Base-by-base conservation (phyloP, 2,797 vertebrate genomes). In the Melanotaenia pygmaea region DNA sequence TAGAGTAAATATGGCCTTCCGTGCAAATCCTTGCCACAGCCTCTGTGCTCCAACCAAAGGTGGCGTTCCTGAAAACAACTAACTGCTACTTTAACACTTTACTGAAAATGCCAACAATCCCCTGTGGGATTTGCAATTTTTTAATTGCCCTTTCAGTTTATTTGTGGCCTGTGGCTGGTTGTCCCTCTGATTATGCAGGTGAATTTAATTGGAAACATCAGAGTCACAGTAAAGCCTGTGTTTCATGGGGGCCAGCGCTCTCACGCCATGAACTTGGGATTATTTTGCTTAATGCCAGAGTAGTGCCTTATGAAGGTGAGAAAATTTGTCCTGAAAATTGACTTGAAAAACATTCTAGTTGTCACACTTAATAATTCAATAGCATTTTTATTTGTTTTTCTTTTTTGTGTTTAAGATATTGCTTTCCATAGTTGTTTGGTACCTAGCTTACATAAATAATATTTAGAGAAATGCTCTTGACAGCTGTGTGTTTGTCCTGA, bases 171-270 rank as follows among this genome's bases (percentile, higher is more conserved):
- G 73, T 85, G 76, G 85, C 81, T 89, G 78, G 73, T 80, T 67
- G 76, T 84, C 72, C 72, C 82, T 93, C 82, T 92, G 88, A 92
- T 93, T 92, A 90, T 76, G 71, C 91, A 92, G 94, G 92, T 93
- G 90, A 92, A 80, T 82, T 88, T 93, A 89, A 91, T 80, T 81
- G 73, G 77, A 89, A 89, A 85, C 88, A 89, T 85, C 83, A 86
- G 73, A 82, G 87, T 63, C 45, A 73, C 50, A 63, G 68, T 64
- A 58, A 71, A 72, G 83, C 51, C 71, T 79, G 67, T 74, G 53
- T 91, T 89, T 92, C 87, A 87, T 61, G 32, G 53, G 71, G 73
- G 53, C 20, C 58, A 38, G 12, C 32, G 79, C 88, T 93, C 86
- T 92, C 93, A 94, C 89, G 91, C 86, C 82, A 91, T 86, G 28